Evolutionary conservation across 2,888 invertebrate species (phyloP).

Genomic region (Yponomeuta sedellus): DNA sequence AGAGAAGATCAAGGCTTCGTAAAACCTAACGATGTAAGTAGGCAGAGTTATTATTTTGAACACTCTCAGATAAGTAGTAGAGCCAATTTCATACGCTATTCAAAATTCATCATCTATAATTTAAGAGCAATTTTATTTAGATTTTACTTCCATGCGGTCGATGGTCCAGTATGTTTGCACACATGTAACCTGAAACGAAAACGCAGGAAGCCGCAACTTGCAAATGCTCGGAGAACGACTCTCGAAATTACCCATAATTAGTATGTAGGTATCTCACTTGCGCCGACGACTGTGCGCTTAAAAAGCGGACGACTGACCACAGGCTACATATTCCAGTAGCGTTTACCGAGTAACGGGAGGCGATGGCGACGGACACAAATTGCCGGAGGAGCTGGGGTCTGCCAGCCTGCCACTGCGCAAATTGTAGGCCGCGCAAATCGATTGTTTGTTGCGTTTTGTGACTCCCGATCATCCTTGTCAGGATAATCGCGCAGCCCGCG

Average conservation of each 20-base stretch:
- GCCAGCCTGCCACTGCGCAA: slow-evolving; percentile 48
- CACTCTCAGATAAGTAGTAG: neutral
- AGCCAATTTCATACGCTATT: neutral
- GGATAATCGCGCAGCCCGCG: slow-evolving; percentile 19
- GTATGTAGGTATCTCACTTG: slow-evolving; percentile 69
- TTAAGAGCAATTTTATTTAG: neutral
- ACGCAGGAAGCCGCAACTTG: slow-evolving; percentile 65
- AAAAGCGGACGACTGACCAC: slow-evolving; percentile 64
- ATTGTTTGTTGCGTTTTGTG: slow-evolving; percentile 50
- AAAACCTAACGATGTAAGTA: slow-evolving; percentile 2
- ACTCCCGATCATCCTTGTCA: slow-evolving; percentile 19
- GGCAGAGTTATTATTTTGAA: slow-evolving; percentile 1
- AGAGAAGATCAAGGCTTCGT: slow-evolving; percentile 13
- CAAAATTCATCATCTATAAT: neutral
- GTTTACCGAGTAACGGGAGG: slow-evolving; percentile 70
- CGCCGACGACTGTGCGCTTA: slow-evolving; percentile 63
- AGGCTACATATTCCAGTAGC: slow-evolving; percentile 73
- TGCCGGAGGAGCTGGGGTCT: slow-evolving; percentile 52
- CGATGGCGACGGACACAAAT: slow-evolving; percentile 70
- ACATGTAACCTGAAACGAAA: slow-evolving; percentile 36
- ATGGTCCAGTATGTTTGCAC: slow-evolving; percentile 4
- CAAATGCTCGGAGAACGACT: slow-evolving; percentile 71
- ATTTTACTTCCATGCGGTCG: neutral
- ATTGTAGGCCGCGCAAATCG: slow-evolving; percentile 22
- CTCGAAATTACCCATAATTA: slow-evolving; percentile 75